phyloP scores from a whole-genome alignment of 2,888 invertebrate species.

The Drosophila mettleri region DNA sequence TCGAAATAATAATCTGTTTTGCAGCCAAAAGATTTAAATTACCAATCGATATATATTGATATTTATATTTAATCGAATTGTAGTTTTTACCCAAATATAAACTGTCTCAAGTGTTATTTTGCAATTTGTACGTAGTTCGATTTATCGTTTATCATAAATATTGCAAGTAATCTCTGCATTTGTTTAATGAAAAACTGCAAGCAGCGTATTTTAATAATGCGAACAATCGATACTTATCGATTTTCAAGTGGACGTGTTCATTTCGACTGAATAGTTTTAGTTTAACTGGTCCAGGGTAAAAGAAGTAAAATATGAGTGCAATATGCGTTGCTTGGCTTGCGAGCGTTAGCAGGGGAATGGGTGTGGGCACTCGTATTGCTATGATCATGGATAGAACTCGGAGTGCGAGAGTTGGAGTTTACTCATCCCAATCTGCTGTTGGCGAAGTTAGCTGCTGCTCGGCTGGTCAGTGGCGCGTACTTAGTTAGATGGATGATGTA shows the following conservation, averaged over 20 bases:
- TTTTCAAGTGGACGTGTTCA: background rate
- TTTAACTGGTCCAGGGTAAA: background rate
- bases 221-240: background rate
- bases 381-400: constrained; percentile 2
- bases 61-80: background rate
- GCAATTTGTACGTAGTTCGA: background rate
- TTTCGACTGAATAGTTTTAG: background rate
- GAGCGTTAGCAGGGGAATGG: constrained; percentile 3
- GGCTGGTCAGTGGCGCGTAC: constrained; percentile 76
- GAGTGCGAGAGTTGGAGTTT: constrained; percentile 12
- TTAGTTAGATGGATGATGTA: constrained; percentile 70
- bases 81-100: background rate
- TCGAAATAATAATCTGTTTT: background rate
- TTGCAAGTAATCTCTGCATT: background rate
- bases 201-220: background rate
- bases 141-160: background rate
- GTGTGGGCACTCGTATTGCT: background rate
- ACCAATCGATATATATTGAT: background rate
- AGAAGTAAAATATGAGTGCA: constrained; percentile 48
- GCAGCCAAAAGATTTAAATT: background rate
- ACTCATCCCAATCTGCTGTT: constrained; percentile 45
- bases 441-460: constrained; percentile 17
- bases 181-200: background rate
- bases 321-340: constrained; percentile 23
- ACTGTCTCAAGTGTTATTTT: background rate